Evolutionary conservation across 2,797 vertebrate genomes (phyloP).

Genomic region (Sphaeramia orbicularis): DNA sequence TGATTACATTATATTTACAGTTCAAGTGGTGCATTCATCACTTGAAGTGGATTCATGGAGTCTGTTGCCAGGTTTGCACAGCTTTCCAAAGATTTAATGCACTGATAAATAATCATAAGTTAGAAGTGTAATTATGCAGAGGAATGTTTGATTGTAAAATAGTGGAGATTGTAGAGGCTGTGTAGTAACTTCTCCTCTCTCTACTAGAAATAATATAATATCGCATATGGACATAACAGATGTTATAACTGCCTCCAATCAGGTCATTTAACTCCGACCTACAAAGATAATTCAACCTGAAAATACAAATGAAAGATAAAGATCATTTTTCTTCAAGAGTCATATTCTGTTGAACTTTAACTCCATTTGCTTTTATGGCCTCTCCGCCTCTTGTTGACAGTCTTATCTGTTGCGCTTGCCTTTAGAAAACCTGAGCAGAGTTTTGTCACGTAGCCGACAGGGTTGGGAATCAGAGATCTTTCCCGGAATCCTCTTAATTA

Average conservation of each 20-base stretch:
- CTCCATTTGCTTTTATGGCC: slow-evolving; percentile 26
- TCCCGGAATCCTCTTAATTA: no score
- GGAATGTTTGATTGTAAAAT: not conserved
- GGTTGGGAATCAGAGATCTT: not conserved
- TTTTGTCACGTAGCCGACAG: slow-evolving; percentile 18
- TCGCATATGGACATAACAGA: not conserved
- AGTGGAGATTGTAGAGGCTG: no score
- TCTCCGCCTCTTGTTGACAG: slow-evolving; percentile 13
- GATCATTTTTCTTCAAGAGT: not conserved
- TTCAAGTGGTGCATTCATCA: no score
- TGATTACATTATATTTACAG: no score
- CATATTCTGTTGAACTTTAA: slow-evolving; percentile 26
- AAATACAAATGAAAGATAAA: slow-evolving; percentile 27
- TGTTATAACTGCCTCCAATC: not conserved
- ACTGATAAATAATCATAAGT: no score
- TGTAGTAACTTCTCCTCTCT: no score
- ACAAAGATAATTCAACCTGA: not conserved
- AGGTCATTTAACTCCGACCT: slow-evolving; percentile 6
- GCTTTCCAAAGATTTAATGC: no score
- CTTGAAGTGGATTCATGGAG: no score
- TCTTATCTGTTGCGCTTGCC: slow-evolving; percentile 25
- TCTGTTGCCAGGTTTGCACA: no score
- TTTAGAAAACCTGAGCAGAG: not conserved
- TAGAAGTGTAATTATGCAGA: no score
- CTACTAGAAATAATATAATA: not conserved